Conservation (phyloP, 2,888 invertebrate genomes). For the Watsonalla cultraria region DNA sequence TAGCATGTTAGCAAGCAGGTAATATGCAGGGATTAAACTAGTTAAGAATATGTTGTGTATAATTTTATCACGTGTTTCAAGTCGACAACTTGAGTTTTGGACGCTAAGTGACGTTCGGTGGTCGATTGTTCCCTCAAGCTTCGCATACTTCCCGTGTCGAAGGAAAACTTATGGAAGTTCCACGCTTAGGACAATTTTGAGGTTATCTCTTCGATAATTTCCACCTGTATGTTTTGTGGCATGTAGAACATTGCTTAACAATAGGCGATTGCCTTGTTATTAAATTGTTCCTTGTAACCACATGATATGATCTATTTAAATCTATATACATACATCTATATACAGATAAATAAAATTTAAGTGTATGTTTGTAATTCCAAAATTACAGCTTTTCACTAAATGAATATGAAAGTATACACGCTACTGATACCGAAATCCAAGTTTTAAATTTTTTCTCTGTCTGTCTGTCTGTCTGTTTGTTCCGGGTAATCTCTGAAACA, state of each 20-base stretch:
- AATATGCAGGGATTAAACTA: constrained; percentile 2
- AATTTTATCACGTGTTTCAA: constrained; percentile 10
- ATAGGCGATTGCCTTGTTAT: not conserved
- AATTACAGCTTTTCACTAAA: too few species aligned
- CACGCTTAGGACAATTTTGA: constrained; percentile 9
- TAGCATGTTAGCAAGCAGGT: not conserved
- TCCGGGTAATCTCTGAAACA: too few species aligned
- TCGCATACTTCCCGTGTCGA: constrained; percentile 44
- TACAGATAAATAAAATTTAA: too few species aligned
- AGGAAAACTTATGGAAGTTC: constrained; percentile 33
- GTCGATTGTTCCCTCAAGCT: constrained; percentile 41
- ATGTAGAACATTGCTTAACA: not conserved
- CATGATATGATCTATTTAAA: too few species aligned
- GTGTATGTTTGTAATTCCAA: too few species aligned
- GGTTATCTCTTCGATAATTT: constrained; percentile 10
- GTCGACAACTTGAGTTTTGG: constrained; percentile 15
- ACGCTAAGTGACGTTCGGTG: constrained; percentile 25
- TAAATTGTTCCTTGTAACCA: not conserved
- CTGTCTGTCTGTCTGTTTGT: too few species aligned
- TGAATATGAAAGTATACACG: too few species aligned
- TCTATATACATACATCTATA: too few species aligned
- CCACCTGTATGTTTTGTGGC: constrained; percentile 4
- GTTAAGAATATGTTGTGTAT: constrained; percentile 12
- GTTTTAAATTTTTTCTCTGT: too few species aligned
- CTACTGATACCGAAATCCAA: too few species aligned